Evolutionary conservation across 2,797 vertebrate genomes (phyloP).

Genomic region (Eurystomus glaucurus): DNA sequence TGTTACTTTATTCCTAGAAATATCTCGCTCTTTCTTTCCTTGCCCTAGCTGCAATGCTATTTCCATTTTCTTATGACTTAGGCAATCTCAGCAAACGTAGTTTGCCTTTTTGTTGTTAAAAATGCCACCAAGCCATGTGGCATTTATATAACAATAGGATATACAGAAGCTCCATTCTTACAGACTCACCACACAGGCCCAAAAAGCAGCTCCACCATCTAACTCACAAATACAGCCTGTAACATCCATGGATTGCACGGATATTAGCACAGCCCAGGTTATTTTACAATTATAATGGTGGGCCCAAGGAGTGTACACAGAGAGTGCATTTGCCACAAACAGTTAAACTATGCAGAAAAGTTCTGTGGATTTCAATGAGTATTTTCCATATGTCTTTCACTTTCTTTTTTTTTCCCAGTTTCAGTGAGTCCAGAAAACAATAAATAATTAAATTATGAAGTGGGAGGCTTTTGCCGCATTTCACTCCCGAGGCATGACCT

Average conservation of each 20-base stretch:
- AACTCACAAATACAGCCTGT: background rate
- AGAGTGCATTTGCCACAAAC: rapidly evolving
- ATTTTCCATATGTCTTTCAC: background rate
- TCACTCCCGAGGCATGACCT: background rate
- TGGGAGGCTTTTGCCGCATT: background rate
- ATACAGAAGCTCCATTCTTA: background rate
- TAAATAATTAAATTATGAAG: background rate
- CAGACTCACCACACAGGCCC: background rate
- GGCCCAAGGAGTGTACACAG: background rate
- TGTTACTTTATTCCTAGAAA: background rate
- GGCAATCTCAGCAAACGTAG: background rate
- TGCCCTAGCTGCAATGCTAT: background rate
- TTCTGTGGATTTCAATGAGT: background rate
- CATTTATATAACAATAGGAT: background rate
- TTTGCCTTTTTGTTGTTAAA: background rate
- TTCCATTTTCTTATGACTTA: background rate
- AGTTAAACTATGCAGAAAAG: background rate
- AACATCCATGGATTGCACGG: rapidly evolving
- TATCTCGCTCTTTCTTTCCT: background rate
- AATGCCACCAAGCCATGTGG: background rate
- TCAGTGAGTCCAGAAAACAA: background rate
- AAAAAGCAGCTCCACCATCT: background rate
- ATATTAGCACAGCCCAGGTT: background rate
- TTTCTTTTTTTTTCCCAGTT: background rate
- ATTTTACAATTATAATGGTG: background rate